A percentile compares a stretch with the other conserved stretches of the same genome.
phyloP scores from a whole-genome alignment of 2,113 vertebrate genomes.

The Ceratotherium simum region DNA sequence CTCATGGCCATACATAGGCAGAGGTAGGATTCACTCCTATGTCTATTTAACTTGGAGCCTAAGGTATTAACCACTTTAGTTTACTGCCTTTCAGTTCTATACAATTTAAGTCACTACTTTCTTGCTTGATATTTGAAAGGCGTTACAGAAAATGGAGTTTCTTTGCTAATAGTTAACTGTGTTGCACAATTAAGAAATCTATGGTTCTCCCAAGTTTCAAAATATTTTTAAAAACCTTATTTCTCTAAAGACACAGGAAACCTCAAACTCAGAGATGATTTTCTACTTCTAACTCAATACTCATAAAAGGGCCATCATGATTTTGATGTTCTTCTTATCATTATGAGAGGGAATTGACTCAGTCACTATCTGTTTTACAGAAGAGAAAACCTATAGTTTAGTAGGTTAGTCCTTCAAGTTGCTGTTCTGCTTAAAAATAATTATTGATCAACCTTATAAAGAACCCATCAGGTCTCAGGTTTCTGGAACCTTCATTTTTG shows the following conservation, averaged over 20 bases:
- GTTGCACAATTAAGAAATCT: neutral
- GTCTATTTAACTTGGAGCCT: neutral
- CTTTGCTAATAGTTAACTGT: neutral
- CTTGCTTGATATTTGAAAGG: neutral
- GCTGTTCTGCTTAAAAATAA: slow-evolving; percentile 11
- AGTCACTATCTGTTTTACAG: neutral
- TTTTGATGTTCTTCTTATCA: neutral
- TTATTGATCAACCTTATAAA: neutral
- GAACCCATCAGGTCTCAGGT: neutral
- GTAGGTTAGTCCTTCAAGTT: neutral
- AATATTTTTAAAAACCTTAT: slow-evolving; percentile 5
- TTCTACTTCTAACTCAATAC: neutral
- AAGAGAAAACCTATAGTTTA: neutral
- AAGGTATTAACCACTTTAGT: neutral
- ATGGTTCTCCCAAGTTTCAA: neutral
- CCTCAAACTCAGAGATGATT: neutral
- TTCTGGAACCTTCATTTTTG: neutral
- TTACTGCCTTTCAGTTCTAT: neutral
- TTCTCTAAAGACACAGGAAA: neutral
- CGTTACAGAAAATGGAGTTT: neutral
- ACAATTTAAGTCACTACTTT: neutral
- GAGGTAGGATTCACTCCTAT: neutral
- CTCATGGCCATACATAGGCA: neutral
- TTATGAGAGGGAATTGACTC: neutral
- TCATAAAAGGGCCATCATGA: neutral